Base-by-base conservation (phyloP, 64 coral and sea anemone genomes). In the Montipora foliosa region DNA sequence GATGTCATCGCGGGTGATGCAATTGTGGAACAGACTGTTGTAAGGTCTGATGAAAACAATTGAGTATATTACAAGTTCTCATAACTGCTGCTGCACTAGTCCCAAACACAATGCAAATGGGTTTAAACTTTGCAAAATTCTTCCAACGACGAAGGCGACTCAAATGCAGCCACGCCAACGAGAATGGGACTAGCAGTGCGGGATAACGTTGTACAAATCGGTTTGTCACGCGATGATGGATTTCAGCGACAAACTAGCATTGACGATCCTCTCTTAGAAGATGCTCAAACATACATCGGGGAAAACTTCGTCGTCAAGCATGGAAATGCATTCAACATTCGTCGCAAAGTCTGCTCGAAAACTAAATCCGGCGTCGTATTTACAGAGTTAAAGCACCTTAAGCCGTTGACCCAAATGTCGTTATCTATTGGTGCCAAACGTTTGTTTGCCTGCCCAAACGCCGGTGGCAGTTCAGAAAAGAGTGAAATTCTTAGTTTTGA, bases 401-500 rank as follows among this genome's bases (percentile, higher is more conserved):
- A 78, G 16, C 77, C 83, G 0, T 53, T 97, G 0, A 76, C 68
- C 5, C 75, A 84, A 55, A 97, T 97, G 96, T 48, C 92, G 3
- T 90, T 94, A 78, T 97, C 96, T 2, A 71, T 20, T 6, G 96
- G 93, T 9, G 88, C 96, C 69, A 58, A 47, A 8, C 89, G 96
- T 52, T 95, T 97, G 96, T 75, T 76, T 14, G n/a, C 61, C 7
- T 92, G 79, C 12, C 89, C 88, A 4, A 97, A 97, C 25, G 96
- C 96, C 48, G 96, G 96, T 58, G 96, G 96, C 5, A 97, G 96
- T 84, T 97, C 96, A 1, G 87, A 90, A 11, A 97, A 85, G 49
- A 97, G 96, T 48, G 96, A 97, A 89, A 48, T 97, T 57, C 92
- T 97, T 0, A 95, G 93, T 64, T 92, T 88, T 29, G 96, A 97